Percentiles rank a stretch among this genome's conserved stretches.
phyloP scores from a whole-genome alignment of 2,113 vertebrate genomes.

The Argyrosomus japonicus region DNA sequence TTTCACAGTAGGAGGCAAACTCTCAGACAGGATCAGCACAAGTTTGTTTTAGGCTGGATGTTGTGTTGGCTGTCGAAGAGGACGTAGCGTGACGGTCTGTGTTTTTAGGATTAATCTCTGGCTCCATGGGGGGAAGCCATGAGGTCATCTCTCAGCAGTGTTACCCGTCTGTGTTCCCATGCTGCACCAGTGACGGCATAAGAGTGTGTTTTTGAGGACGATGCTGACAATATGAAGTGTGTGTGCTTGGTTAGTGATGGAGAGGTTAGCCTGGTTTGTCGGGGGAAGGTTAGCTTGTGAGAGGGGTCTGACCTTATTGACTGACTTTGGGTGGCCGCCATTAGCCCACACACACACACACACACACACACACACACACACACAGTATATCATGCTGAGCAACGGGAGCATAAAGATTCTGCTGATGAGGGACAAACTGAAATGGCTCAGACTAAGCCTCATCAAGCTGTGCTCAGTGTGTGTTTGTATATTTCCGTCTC shows the following conservation, averaged over 20 bases:
- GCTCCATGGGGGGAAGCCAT: slow-evolving; percentile 64
- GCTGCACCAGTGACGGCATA: not conserved
- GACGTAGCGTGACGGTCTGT: slow-evolving; percentile 55
- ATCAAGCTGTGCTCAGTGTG: slow-evolving; percentile 49
- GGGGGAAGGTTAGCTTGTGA: slow-evolving; percentile 20
- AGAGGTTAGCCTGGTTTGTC: slow-evolving; percentile 27
- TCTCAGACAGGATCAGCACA: slow-evolving; percentile 41
- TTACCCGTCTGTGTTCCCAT: slow-evolving; percentile 50
- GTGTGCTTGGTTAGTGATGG: slow-evolving; percentile 19
- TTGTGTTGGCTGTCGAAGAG: slow-evolving; percentile 31
- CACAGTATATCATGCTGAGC: slow-evolving; percentile 43
- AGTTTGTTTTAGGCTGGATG: slow-evolving; percentile 59
- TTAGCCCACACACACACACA: slow-evolving; percentile 29
- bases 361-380: slow-evolving; percentile 2
- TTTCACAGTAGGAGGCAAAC: slow-evolving; percentile 18
- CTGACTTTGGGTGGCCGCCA: slow-evolving; percentile 61
- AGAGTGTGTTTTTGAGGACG: not conserved
- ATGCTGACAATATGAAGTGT: not conserved
- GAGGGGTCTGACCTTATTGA: slow-evolving; percentile 44
- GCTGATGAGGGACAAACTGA: slow-evolving; percentile 68
- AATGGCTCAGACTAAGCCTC: slow-evolving; percentile 52
- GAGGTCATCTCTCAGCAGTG: slow-evolving; percentile 65
- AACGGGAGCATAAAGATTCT: slow-evolving; percentile 66
- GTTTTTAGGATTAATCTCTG: slow-evolving; percentile 78
- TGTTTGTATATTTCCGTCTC: slow-evolving; percentile 29